These are phyloP conservation scores for Pomatorhinus ruficollis DNA, from an alignment of 2,113 vertebrate genomes.

Conservation along the genomic window DNA sequence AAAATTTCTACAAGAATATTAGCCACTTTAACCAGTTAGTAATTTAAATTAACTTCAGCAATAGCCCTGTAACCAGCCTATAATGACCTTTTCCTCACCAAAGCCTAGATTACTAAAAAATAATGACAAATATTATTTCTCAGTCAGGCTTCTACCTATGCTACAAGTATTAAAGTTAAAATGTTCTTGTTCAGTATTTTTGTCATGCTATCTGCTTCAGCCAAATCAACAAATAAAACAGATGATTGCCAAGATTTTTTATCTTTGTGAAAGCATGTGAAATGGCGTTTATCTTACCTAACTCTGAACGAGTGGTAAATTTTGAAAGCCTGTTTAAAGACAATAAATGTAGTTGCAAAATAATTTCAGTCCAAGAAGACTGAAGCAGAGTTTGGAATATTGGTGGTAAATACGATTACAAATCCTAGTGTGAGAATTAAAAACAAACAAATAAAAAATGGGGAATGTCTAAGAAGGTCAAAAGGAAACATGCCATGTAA, in stretches of 20 bases:
- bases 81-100: not conserved
- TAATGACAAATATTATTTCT: not conserved
- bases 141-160: not conserved
- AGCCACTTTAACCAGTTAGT: not conserved
- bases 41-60: not conserved
- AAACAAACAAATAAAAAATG: not conserved
- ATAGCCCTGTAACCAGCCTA: not conserved
- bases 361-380: not conserved
- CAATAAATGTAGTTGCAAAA: not conserved
- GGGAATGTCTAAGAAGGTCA: not conserved
- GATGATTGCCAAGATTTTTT: not conserved
- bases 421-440: not conserved
- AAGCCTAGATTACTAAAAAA: not conserved
- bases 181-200: not conserved
- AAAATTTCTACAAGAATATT: not conserved
- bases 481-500: not conserved
- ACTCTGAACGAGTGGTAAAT: not conserved
- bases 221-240: not conserved
- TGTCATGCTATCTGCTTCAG: not conserved
- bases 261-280: not conserved
- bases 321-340: not conserved
- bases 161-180: not conserved
- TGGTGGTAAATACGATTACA: not conserved
- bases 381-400: not conserved
- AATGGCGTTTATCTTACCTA: slow-evolving; percentile 22